Conservation (phyloP, 2,113 vertebrate species). For the Amphiprion ocellaris region DNA sequence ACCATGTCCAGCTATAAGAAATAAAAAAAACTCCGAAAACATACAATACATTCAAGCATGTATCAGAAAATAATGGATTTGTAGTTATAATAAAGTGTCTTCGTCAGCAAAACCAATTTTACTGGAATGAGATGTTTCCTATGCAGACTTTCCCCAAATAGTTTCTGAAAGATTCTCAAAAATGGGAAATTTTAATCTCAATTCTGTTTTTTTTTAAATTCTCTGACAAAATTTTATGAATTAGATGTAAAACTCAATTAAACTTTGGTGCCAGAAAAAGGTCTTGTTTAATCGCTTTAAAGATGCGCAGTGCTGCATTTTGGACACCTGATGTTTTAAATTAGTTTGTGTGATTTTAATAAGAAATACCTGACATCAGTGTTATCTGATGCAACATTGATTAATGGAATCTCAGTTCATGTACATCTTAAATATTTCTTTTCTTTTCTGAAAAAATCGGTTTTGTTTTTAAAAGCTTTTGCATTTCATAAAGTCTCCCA, state of each 20-base stretch:
- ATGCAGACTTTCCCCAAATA: neutral
- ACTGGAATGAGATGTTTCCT: neutral
- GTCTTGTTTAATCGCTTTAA: neutral
- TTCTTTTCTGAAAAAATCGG: no score
- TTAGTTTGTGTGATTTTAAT: no score
- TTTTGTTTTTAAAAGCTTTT: neutral
- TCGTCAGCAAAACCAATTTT: neutral
- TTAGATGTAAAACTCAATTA: neutral
- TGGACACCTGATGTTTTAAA: neutral
- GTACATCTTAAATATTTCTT: no score
- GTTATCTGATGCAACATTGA: no score
- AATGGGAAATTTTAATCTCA: neutral
- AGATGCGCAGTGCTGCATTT: neutral
- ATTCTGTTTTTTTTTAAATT: slow-evolving; percentile 9
- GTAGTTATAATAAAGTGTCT: neutral
- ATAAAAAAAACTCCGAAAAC: neutral
- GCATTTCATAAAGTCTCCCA: neutral
- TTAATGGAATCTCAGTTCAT: no score
- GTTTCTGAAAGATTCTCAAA: neutral
- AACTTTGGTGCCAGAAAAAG: neutral
- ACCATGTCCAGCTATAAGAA: neutral
- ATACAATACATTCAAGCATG: neutral
- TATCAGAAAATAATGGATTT: neutral
- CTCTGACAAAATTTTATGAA: neutral
- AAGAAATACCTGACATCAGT: no score